Evolutionary conservation across 2,888 invertebrate genomes (phyloP).

Genomic region (Thalpophila matura): DNA sequence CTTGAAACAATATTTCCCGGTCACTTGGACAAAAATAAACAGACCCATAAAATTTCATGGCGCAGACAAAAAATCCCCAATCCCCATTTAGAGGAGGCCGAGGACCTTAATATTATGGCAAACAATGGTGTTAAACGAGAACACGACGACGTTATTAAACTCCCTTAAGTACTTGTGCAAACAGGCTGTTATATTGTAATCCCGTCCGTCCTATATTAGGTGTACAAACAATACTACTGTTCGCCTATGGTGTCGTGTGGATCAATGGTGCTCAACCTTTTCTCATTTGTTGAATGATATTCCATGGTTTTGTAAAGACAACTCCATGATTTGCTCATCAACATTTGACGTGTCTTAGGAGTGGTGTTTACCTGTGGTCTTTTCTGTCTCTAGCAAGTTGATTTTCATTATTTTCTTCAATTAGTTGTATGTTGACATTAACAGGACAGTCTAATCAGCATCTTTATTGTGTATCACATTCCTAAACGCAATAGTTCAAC

Average conservation of each 20-base stretch:
- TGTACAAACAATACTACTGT: slow-evolving; percentile 45
- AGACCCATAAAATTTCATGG: slow-evolving; percentile 58
- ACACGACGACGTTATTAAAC: slow-evolving; percentile 55
- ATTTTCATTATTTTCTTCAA: neutral
- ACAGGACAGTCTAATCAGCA: no score
- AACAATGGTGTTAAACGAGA: slow-evolving; percentile 58
- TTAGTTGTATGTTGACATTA: no score
- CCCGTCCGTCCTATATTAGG: slow-evolving; percentile 41
- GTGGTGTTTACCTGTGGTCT: neutral
- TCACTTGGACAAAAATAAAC: slow-evolving; percentile 49
- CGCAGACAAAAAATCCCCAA: slow-evolving; percentile 49
- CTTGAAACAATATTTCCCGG: slow-evolving; percentile 39
- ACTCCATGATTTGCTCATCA: neutral
- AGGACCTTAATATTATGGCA: slow-evolving; percentile 57
- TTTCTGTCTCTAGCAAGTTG: neutral
- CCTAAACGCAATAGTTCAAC: no score
- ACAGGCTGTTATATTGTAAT: slow-evolving; percentile 48
- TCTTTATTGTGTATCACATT: no score
- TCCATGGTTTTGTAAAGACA: neutral
- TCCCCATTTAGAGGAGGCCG: slow-evolving; percentile 47
- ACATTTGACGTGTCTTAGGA: neutral
- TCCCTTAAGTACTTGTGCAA: slow-evolving; percentile 51
- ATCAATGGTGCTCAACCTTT: slow-evolving; percentile 51
- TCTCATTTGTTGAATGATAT: neutral
- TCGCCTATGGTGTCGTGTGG: slow-evolving; percentile 20